Evolutionary conservation across 2,113 vertebrate species (phyloP), one percentile per base, ranked within the genome.

Genomic region (Noctilio leporinus): DNA sequence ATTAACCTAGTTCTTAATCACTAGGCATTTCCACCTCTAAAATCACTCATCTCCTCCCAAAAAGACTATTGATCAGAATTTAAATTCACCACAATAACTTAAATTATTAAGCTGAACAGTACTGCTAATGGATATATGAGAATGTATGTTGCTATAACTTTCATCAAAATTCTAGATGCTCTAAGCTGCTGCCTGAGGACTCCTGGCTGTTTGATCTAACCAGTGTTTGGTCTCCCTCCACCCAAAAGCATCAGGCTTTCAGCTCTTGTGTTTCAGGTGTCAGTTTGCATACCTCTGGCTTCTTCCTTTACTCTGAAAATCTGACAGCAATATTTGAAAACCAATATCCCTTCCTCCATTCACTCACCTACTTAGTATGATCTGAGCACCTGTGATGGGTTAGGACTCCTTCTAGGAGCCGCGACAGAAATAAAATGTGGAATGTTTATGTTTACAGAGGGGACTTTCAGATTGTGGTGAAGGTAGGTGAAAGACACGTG

Each of bases 1-100:
- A 4, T 35, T 38, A 12, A 43, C 38, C 17, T 64, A 33, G n/a
- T 20, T 69, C 35, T 76, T 57, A 76, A 40, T 35, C 7, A 5
- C 10, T 2, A 38, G 30, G 10, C 22, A 73, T n/a, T 69, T 75
- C 38, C 40, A 65, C 12, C 28, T 91, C 76, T 75, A 38, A 89
- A 59, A 22, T 57, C 38, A 81, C n/a, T 26, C 33, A 49, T 5
- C 51, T 91, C 43, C 53, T 84, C 20, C 28, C 76, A 64, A 5
- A 82, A 11, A 88, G 59, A 89, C n/a, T 19, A 57, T 2, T 47
- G 73, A 72, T 55, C 30, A 30, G 55, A 78, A 84, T 78, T 88
- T 88, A 78, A 91, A 93, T 67, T 84, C 30, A 73, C n/a, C 22
- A 2, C 57, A 86, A 65, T 28, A 22, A 64, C 51, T 93, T 67